Conservation (phyloP, 2,888 invertebrate species). For the Synanthedon andrenaeformis region DNA sequence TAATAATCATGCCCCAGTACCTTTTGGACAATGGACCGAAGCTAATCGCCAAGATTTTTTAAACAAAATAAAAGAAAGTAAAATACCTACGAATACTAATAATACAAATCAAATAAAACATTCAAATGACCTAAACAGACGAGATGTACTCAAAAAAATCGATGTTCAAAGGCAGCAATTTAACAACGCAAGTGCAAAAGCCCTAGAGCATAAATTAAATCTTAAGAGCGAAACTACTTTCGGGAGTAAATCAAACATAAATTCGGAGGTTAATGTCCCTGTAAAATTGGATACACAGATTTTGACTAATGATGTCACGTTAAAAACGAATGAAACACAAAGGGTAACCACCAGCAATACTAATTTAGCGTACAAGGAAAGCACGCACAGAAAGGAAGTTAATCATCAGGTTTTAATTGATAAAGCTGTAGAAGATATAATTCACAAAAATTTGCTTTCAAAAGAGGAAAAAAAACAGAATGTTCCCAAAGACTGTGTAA, state of each 20-base stretch:
- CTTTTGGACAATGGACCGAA: constrained; percentile 63
- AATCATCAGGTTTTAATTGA: constrained; percentile 54
- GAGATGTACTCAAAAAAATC: constrained; percentile 57
- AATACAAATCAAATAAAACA: constrained; percentile 56
- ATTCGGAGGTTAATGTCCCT: constrained; percentile 15
- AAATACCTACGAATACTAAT: constrained; percentile 31
- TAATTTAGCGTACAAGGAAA: constrained; percentile 18
- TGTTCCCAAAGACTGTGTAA: constrained; percentile 12
- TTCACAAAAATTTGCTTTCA: constrained; percentile 36
- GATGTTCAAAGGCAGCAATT: constrained; percentile 47
- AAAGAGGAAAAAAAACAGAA: constrained; percentile 23
- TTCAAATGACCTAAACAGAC: constrained; percentile 56
- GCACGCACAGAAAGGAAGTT: constrained; percentile 30
- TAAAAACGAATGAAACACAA: constrained; percentile 7
- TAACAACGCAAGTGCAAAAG: constrained; percentile 32
- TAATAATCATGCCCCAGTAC: constrained; percentile 47
- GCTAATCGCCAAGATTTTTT: constrained; percentile 57
- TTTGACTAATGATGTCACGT: constrained; percentile 5
- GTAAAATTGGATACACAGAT: constrained; percentile 15
- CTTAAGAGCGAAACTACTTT: constrained; percentile 41
- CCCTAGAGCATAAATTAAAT: constrained; percentile 30
- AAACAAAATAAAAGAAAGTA: constrained; percentile 52
- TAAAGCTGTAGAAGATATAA: constrained; percentile 57
- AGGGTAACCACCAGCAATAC: constrained; percentile 4
- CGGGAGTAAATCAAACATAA: constrained; percentile 19